Percentiles rank a stretch among this genome's conserved stretches.
These are phyloP conservation scores for Myopa tessellatipennis DNA, from an alignment of 2,888 invertebrate genomes.

Conservation along the genomic window DNA sequence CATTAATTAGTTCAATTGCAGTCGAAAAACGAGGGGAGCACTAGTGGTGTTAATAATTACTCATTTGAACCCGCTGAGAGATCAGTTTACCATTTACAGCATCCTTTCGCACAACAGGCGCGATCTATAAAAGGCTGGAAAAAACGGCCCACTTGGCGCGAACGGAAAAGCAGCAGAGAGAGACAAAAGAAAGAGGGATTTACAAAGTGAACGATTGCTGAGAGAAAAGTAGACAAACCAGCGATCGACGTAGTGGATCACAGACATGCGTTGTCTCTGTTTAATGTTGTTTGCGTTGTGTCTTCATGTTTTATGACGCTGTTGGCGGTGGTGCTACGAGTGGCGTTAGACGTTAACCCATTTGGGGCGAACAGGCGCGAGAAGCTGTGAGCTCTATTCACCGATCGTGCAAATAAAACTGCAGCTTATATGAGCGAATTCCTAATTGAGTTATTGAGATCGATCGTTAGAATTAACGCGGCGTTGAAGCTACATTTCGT, in stretches of 20 bases:
- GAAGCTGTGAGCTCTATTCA: neutral
- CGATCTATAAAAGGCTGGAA: slow-evolving; percentile 25
- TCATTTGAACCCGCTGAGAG: slow-evolving; percentile 32
- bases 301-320: neutral
- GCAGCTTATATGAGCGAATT: slow-evolving; percentile 29
- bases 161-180: neutral
- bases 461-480: neutral
- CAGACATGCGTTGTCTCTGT: neutral
- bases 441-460: slow-evolving; percentile 39
- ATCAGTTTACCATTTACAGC: slow-evolving; percentile 23
- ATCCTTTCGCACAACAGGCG: slow-evolving; percentile 12
- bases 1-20: slow-evolving; percentile 51
- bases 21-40: neutral
- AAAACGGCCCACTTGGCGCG: neutral
- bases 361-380: neutral
- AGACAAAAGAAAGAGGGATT: neutral
- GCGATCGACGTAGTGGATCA: neutral
- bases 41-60: slow-evolving; percentile 28
- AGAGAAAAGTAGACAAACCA: neutral
- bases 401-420: slow-evolving; percentile 14
- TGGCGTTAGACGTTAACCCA: slow-evolving; percentile 31
- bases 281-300: neutral
- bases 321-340: neutral
- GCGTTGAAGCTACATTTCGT: slow-evolving; percentile 10
- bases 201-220: neutral